phyloP scores from a whole-genome alignment of 2,113 vertebrate species.

The Plotosus lineatus region DNA sequence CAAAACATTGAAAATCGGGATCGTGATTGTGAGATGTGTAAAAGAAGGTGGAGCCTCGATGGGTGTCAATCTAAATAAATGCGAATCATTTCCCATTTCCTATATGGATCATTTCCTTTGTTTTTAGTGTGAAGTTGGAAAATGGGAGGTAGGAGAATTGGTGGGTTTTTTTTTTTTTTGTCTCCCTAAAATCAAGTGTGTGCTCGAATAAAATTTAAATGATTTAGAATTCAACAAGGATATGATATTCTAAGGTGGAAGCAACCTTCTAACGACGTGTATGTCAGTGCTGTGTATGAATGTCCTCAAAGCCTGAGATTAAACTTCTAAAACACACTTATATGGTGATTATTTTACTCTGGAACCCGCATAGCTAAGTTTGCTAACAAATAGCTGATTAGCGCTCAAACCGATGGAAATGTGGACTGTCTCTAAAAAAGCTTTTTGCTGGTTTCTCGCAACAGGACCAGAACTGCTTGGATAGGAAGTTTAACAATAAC shows the following conservation, averaged over 20 bases:
- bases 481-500: background rate
- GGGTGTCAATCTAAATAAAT: background rate
- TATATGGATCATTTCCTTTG: background rate
- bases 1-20: background rate
- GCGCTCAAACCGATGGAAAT: background rate
- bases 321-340: background rate
- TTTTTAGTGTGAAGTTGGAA: background rate
- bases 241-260: background rate
- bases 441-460: constrained; percentile 10
- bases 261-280: background rate
- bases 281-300: background rate
- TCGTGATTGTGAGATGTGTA: background rate
- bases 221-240: background rate
- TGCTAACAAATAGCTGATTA: background rate
- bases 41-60: background rate
- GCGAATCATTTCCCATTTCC: background rate
- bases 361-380: background rate
- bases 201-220: too few relatives aligned
- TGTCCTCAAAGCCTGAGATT: background rate
- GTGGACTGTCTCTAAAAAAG: background rate
- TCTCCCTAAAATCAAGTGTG: too few relatives aligned
- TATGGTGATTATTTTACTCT: background rate
- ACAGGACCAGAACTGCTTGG: background rate
- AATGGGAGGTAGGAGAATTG: too few relatives aligned
- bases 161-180: too few relatives aligned